These are phyloP conservation scores for Frieseomelitta varia DNA, from an alignment of 1,140 invertebrate genomes.

Conservation along the genomic window DNA sequence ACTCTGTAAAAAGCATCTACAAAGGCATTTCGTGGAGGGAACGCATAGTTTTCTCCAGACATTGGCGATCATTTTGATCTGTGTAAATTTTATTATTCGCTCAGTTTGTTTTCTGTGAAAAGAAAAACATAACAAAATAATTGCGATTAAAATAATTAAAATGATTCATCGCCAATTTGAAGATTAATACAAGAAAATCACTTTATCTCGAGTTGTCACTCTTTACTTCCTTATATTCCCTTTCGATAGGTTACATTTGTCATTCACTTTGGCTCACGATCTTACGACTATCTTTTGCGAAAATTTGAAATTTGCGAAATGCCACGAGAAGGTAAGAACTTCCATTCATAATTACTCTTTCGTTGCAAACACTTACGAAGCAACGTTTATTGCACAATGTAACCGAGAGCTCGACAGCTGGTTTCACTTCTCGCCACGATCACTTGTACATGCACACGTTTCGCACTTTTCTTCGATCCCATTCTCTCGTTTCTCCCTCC, in stretches of 20 bases:
- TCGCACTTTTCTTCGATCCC: not conserved
- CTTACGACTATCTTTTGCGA: not conserved
- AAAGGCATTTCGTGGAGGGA: too few relatives aligned
- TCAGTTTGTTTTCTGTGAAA: too few relatives aligned
- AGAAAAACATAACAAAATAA: too few relatives aligned
- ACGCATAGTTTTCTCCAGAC: too few relatives aligned
- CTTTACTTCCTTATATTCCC: not conserved
- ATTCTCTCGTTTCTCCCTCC: not conserved
- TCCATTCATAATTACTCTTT: not conserved
- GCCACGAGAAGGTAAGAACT: not conserved
- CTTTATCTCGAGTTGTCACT: not conserved
- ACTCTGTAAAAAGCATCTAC: too few relatives aligned
- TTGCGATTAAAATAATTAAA: too few relatives aligned
- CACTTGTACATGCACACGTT: not conserved
- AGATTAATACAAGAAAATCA: not conserved
- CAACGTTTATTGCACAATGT: not conserved
- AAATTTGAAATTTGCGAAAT: too few relatives aligned
- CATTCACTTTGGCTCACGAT: not conserved
- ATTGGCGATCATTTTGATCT: too few relatives aligned
- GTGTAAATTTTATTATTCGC: too few relatives aligned
- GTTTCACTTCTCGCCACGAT: not conserved
- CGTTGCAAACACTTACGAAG: not conserved
- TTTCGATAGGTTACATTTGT: not conserved
- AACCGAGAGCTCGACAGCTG: not conserved
- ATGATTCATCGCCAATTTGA: not conserved